Conservation (phyloP, 1,140 invertebrate genomes). For the Calycopis cecrops region DNA sequence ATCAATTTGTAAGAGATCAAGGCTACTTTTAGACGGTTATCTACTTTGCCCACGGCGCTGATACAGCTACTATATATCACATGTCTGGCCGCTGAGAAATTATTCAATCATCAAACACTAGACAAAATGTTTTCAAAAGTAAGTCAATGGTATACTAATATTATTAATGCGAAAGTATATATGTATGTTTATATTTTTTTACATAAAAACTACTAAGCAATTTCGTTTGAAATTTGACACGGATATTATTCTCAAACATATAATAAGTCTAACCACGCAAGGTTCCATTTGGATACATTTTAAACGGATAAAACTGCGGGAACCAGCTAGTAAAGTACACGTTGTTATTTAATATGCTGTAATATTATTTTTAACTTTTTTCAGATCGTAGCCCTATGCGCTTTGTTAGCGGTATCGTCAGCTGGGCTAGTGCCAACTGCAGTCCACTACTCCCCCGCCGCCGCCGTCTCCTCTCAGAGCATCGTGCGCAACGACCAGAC, state of each 20-base stretch:
- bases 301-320: background rate
- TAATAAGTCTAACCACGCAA: too few relatives aligned
- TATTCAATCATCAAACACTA: constrained; percentile 8
- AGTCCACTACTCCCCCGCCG: constrained; percentile 31
- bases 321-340: background rate
- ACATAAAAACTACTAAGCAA: too few relatives aligned
- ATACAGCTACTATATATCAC: constrained; percentile 10
- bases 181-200: too few relatives aligned
- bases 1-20: background rate
- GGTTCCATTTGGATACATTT: too few relatives aligned
- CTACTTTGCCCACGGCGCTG: background rate
- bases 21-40: background rate
- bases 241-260: too few relatives aligned
- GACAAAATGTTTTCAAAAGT: constrained; percentile 33
- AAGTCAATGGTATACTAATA: constrained; percentile 6
- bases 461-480: constrained; percentile 40
- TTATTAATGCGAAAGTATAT: background rate
- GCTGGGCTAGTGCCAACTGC: constrained; percentile 38
- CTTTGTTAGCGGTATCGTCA: constrained; percentile 38
- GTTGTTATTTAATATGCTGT: background rate
- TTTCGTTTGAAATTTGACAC: too few relatives aligned
- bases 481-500: constrained; percentile 35
- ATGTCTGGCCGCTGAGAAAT: constrained; percentile 2
- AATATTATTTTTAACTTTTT: background rate
- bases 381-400: constrained; percentile 40